phyloP scores from a whole-genome alignment of 2,888 invertebrate species.

The Odontothrips loti region DNA sequence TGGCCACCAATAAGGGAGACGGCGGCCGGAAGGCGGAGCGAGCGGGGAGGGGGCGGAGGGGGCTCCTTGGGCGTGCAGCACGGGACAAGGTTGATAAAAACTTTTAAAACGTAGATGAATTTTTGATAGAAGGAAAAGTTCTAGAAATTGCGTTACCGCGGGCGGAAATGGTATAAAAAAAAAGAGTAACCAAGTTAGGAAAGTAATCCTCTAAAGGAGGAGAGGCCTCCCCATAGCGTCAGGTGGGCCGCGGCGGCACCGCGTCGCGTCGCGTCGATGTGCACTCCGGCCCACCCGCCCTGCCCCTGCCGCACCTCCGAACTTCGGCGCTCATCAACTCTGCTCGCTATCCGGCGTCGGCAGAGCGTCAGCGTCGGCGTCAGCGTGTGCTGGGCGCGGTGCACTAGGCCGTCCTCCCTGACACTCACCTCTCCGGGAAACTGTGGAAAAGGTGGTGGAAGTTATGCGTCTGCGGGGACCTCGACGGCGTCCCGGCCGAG shows the following conservation, averaged over 20 bases:
- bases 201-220: conserved; percentile 23
- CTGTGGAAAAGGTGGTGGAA: conserved; percentile 5
- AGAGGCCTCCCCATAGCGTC: not conserved
- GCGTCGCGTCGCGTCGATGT: not conserved
- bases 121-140: conserved; percentile 23
- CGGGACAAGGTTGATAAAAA: conserved; percentile 26
- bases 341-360: not conserved
- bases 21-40: not conserved
- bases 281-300: not conserved
- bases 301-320: not conserved
- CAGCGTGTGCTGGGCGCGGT: not conserved
- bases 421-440: conserved; percentile 3
- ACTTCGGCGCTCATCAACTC: conserved; percentile 15
- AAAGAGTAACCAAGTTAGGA: conserved; percentile 26
- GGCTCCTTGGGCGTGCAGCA: conserved; percentile 6
- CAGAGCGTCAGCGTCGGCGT: not conserved
- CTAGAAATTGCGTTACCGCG: conserved; percentile 7
- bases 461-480: not conserved
- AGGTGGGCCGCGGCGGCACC: not conserved
- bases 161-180: conserved; percentile 24
- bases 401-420: too few species aligned
- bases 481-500: not conserved
- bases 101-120: conserved; percentile 25
- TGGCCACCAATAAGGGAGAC: conserved; percentile 9
- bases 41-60: not conserved